Base-by-base conservation (phyloP, 1,140 invertebrate species). In the Helicoverpa armigera region DNA sequence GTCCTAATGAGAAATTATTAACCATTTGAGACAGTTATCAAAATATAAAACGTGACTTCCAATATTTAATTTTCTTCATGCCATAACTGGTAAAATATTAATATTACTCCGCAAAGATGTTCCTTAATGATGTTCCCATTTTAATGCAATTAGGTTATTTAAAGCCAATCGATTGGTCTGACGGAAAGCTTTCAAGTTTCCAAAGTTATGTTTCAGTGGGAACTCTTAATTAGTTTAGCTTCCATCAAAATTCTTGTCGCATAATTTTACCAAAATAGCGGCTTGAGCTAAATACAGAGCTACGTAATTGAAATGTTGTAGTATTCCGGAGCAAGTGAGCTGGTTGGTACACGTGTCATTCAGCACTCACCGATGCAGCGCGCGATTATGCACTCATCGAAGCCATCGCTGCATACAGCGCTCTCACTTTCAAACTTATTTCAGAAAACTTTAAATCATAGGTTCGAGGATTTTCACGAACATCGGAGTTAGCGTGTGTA, bases 321-420 rank as follows among this genome's bases (percentile, higher is more conserved):
- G 14, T 51, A 67, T 69, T 69, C 13, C n/a, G 12, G 29, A 79
- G 11, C n/a, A 60, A 58, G 12, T 56, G 50, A 54, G 16, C 3
- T 50, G 43, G 76, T 58, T 50, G 43, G 76, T 58, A 78, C 75
- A 70, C 54, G 70, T 79, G 76, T 23, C 18, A 58, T 61, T 43
- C 50, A 23, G 61, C 23, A 81, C 79, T 83, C 72, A 83, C 82
- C 76, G 72, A 51, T 74, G 76, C 61, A 63, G 54, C 72, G 79
- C 65, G 78, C 23, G 76, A 29, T 16, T 54, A 74, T 75, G 79
- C 79, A 83, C 58, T 63, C 13, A 53, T 53, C 48, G 50, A 54
- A 77, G 51, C 11, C 48, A 54, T 67, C 11, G 23, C n/a, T 35
- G 16, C 11, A 54, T 43, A 51, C 75, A 77, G 65, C 14, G 61